A percentile compares a stretch with the other conserved stretches of the same genome.
These are phyloP conservation scores for Bufo gargarizans DNA, from an alignment of 2,113 vertebrate genomes.

Conservation along the genomic window DNA sequence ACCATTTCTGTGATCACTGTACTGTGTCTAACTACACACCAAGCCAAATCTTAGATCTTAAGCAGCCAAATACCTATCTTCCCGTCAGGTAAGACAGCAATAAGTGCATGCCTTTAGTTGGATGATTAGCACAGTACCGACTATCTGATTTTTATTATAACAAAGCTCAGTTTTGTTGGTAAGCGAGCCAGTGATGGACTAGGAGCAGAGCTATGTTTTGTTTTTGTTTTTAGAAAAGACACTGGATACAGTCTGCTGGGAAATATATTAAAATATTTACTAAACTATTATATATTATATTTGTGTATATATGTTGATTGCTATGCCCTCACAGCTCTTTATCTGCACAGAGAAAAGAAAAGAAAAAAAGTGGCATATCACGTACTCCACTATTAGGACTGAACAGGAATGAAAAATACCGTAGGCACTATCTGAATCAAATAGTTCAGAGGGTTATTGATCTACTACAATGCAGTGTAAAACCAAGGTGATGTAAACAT, in stretches of 20 bases:
- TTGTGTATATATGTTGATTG: constrained; percentile 29
- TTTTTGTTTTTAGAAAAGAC: neutral
- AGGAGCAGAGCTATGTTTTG: neutral
- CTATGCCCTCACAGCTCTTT: constrained; percentile 13
- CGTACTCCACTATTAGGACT: constrained; percentile 30
- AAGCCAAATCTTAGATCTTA: constrained; percentile 64
- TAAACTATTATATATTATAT: neutral
- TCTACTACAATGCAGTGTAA: constrained; percentile 45
- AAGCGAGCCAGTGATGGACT: neutral
- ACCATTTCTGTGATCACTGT: constrained; percentile 70
- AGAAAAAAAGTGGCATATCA: constrained; percentile 23
- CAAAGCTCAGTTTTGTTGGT: constrained; percentile 23
- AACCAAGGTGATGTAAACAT: constrained; percentile 49
- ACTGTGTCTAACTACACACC: constrained; percentile 67
- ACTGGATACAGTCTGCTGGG: neutral
- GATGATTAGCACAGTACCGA: constrained; percentile 56
- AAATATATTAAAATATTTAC: constrained; percentile 17
- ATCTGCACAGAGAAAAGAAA: constrained; percentile 14
- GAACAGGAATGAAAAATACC: constrained; percentile 53
- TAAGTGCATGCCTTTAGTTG: constrained; percentile 58
- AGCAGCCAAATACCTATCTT: constrained; percentile 61
- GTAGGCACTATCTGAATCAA: constrained; percentile 56
- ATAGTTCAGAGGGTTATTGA: constrained; percentile 56
- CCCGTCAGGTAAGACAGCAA: constrained; percentile 55
- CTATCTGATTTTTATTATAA: constrained; percentile 28